phyloP scores from a whole-genome alignment of 2,888 invertebrate species.

The Andrena bucephala region DNA sequence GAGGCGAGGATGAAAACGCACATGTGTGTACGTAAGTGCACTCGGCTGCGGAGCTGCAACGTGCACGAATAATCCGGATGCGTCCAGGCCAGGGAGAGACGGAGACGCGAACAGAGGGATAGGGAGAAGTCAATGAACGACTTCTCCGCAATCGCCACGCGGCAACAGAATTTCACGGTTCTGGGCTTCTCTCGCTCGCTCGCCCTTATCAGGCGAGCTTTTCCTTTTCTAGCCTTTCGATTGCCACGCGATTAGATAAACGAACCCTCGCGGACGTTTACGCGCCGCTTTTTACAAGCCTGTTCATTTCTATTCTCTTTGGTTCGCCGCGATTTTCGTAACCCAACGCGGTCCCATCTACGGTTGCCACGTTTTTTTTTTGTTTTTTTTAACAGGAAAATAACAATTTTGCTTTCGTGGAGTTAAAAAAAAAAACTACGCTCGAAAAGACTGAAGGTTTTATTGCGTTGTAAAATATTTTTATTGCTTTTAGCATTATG shows the following conservation, averaged over 20 bases:
- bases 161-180: constrained; percentile 69
- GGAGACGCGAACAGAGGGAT: constrained; percentile 17
- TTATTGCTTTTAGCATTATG: no score
- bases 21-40: constrained; percentile 55
- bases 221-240: no score
- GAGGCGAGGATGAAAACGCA: constrained; percentile 36
- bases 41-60: constrained; percentile 56
- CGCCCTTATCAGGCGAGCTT: neutral
- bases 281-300: no score
- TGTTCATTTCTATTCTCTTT: neutral
- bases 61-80: constrained; percentile 70
- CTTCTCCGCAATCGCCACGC: constrained; percentile 63
- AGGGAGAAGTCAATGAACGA: constrained; percentile 66
- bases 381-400: no score
- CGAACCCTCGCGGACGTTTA: neutral
- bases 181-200: constrained; percentile 30
- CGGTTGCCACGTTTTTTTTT: no score
- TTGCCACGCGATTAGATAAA: constrained; percentile 16
- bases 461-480: no score
- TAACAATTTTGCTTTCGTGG: no score
- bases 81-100: constrained; percentile 34
- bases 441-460: no score
- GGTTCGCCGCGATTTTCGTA: neutral
- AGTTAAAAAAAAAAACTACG: no score
- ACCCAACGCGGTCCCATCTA: no score